These are phyloP conservation scores for Polydrusus tereticollis DNA, from an alignment of 2,888 invertebrate genomes.

Conservation along the genomic window DNA sequence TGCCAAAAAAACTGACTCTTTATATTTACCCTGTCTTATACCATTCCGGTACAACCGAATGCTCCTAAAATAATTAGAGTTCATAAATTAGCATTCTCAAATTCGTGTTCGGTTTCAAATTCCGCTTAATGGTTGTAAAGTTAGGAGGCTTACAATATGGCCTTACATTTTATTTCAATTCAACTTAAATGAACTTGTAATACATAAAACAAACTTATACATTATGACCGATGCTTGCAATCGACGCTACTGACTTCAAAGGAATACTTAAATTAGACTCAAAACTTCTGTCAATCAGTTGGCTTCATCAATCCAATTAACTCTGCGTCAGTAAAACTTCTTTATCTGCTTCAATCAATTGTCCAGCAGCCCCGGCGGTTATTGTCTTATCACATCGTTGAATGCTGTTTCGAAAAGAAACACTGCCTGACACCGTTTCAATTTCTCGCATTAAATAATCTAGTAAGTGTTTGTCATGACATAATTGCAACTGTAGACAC, in stretches of 20 bases:
- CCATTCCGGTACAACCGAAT: too few relatives aligned
- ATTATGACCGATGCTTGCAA: too few relatives aligned
- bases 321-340: constrained; percentile 21
- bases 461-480: constrained; percentile 16
- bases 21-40: too few relatives aligned
- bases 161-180: too few relatives aligned
- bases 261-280: constrained; percentile 9
- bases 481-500: constrained; percentile 8
- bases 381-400: constrained; percentile 22
- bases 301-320: constrained; percentile 34
- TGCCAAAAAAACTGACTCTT: too few relatives aligned
- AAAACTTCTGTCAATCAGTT: constrained; percentile 28
- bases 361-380: constrained; percentile 27
- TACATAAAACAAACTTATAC: too few relatives aligned
- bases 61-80: too few relatives aligned
- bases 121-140: too few relatives aligned
- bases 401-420: constrained; percentile 3
- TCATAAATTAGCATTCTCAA: too few relatives aligned
- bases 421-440: constrained; percentile 25
- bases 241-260: constrained; percentile 13
- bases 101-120: too few relatives aligned
- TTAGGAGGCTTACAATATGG: too few relatives aligned
- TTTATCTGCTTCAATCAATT: constrained; percentile 28
- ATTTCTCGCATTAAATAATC: constrained; percentile 17
- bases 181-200: too few relatives aligned